Conservation (phyloP, 2,797 vertebrate genomes). For the Novumbra hubbsi region DNA sequence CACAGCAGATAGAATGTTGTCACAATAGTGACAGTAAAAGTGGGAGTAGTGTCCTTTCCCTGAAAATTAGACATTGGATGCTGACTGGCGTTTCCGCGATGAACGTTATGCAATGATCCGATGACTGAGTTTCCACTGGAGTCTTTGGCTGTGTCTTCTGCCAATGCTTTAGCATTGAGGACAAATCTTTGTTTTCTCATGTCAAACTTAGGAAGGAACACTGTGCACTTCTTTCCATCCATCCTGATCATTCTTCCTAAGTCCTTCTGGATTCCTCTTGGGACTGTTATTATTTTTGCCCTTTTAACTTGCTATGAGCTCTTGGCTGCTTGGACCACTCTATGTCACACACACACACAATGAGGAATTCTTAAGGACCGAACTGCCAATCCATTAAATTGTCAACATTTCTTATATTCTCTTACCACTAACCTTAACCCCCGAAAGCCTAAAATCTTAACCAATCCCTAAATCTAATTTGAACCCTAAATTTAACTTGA, state of each 20-base stretch:
- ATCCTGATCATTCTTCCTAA: not conserved
- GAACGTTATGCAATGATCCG: slow-evolving; percentile 37
- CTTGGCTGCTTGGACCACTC: not conserved
- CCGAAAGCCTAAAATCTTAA: too few species aligned
- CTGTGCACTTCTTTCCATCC: not conserved
- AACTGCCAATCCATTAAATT: too few species aligned
- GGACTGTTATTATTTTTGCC: not conserved
- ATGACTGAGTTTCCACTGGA: slow-evolving; percentile 41
- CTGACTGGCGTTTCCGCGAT: slow-evolving; percentile 21
- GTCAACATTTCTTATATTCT: too few species aligned
- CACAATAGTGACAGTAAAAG: not conserved
- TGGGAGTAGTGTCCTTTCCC: slow-evolving; percentile 1
- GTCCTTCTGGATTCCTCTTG: not conserved
- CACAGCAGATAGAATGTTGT: not conserved
- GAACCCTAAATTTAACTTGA: too few species aligned
- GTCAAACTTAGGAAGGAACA: not conserved
- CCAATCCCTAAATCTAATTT: too few species aligned
- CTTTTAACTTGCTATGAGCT: not conserved
- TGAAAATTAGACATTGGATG: slow-evolving; percentile 23
- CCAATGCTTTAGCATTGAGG: not conserved
- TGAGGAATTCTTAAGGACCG: too few species aligned
- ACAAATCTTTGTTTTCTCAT: not conserved
- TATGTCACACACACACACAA: not conserved
- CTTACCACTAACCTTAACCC: too few species aligned
- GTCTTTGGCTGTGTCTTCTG: slow-evolving; percentile 17